These are phyloP conservation scores for Cecropterus lyciades DNA, from an alignment of 1,140 invertebrate genomes.

Conservation along the genomic window DNA sequence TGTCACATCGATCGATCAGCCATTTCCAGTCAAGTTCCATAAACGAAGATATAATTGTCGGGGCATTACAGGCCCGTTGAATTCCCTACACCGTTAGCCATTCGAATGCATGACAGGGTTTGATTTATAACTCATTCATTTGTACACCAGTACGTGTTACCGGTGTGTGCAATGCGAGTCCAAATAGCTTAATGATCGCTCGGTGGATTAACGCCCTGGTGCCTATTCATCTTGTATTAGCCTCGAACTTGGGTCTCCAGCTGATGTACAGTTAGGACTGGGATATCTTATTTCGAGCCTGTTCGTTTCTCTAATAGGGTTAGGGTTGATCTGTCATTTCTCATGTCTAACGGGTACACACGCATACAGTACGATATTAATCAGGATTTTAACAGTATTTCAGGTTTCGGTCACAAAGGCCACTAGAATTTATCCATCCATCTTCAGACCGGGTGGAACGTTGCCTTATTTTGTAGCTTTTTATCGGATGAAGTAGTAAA, in stretches of 20 bases:
- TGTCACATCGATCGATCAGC: conserved; percentile 28
- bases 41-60: conserved; percentile 31
- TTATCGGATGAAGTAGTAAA: too few species aligned
- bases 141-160: too few species aligned
- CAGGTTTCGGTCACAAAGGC: too few species aligned
- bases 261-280: not conserved
- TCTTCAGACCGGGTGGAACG: too few species aligned
- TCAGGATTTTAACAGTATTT: too few species aligned
- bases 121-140: conserved; percentile 62
- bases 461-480: too few species aligned
- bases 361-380: too few species aligned
- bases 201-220: not conserved
- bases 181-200: conserved; percentile 20
- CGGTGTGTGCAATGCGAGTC: conserved; percentile 15
- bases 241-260: conserved; percentile 2
- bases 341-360: not conserved
- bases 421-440: too few species aligned
- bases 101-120: conserved; percentile 44
- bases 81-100: conserved; percentile 35
- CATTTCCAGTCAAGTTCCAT: conserved; percentile 15
- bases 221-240: conserved; percentile 21
- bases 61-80: conserved; percentile 36
- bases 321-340: not conserved
- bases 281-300: conserved; percentile 5
- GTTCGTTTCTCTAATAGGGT: not conserved